phyloP scores from a whole-genome alignment of 2,797 vertebrate species.

The Brotula barbata region DNA sequence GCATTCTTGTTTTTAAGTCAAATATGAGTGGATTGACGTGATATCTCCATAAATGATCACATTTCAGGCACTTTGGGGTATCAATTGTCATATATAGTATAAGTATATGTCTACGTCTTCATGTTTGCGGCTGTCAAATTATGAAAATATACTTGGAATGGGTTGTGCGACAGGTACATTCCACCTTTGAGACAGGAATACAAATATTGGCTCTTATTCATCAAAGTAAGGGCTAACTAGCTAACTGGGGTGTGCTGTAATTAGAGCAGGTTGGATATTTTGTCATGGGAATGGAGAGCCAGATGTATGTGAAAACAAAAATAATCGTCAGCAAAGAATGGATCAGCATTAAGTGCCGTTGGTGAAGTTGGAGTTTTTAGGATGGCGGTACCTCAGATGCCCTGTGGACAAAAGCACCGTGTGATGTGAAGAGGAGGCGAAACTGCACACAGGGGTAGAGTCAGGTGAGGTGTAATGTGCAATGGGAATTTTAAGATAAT shows the following conservation, averaged over 20 bases:
- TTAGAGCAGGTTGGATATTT: not conserved
- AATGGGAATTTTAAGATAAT: conserved; percentile 24
- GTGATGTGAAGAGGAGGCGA: not conserved
- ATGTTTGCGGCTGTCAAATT: not conserved
- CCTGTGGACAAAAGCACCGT: not conserved
- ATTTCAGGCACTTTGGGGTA: conserved; percentile 6
- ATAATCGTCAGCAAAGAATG: too few species aligned
- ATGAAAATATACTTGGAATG: conserved; percentile 10
- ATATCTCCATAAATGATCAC: not conserved
- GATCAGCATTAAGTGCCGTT: too few species aligned
- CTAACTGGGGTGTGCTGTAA: not conserved
- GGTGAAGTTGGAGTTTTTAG: conserved; percentile 3
- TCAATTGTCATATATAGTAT: conserved; percentile 33
- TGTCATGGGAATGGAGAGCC: conserved; percentile 2
- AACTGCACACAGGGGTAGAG: not conserved
- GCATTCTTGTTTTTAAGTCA: not conserved
- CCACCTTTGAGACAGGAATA: not conserved
- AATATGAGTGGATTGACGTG: conserved; percentile 1
- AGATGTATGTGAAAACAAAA: conserved; percentile 10
- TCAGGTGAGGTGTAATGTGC: conserved; percentile 24
- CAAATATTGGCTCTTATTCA: not conserved
- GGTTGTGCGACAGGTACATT: too few species aligned
- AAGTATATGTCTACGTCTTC: too few species aligned
- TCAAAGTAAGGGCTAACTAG: conserved; percentile 1
- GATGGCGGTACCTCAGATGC: too few species aligned